phyloP scores from a whole-genome alignment of 2,888 invertebrate genomes.

The Lymantria monacha region DNA sequence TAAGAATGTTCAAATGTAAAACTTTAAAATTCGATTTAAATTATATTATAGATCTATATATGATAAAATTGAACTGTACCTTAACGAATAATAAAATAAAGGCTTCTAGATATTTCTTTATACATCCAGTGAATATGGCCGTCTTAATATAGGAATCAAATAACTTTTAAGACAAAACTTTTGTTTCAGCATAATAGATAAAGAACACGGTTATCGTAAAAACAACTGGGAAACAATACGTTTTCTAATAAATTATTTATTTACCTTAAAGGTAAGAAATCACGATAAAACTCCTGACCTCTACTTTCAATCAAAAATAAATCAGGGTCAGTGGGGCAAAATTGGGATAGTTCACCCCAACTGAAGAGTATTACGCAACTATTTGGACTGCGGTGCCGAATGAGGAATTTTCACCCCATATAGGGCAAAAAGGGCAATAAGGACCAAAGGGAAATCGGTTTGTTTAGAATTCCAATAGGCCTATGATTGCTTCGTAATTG shows the following conservation, averaged over 20 bases:
- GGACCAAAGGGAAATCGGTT: conserved; percentile 2
- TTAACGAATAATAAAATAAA: too few species aligned
- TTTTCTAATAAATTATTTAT: neutral
- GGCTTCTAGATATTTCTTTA: too few species aligned
- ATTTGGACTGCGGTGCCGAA: conserved; percentile 26
- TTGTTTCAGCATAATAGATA: too few species aligned
- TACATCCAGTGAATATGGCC: too few species aligned
- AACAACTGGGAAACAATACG: too few species aligned
- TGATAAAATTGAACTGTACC: too few species aligned
- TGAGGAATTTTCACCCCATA: neutral
- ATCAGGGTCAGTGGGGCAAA: conserved; percentile 11
- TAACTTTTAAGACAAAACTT: too few species aligned
- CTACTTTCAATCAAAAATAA: conserved; percentile 18
- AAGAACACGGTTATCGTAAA: too few species aligned
- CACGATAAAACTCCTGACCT: conserved; percentile 17
- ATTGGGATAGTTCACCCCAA: conserved; percentile 31
- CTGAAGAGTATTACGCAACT: conserved; percentile 28
- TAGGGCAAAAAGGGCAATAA: conserved; percentile 2
- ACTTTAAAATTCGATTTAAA: too few species aligned
- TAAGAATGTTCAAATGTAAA: too few species aligned
- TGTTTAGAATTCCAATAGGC: conserved; percentile 30
- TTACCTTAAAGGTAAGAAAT: conserved; percentile 16
- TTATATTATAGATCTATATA: too few species aligned
- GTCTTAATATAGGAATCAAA: too few species aligned
- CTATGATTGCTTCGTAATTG: conserved; percentile 31